These are phyloP conservation scores for Takifugu rubripes DNA, from an alignment of 2,797 vertebrate species.

Conservation along the genomic window DNA sequence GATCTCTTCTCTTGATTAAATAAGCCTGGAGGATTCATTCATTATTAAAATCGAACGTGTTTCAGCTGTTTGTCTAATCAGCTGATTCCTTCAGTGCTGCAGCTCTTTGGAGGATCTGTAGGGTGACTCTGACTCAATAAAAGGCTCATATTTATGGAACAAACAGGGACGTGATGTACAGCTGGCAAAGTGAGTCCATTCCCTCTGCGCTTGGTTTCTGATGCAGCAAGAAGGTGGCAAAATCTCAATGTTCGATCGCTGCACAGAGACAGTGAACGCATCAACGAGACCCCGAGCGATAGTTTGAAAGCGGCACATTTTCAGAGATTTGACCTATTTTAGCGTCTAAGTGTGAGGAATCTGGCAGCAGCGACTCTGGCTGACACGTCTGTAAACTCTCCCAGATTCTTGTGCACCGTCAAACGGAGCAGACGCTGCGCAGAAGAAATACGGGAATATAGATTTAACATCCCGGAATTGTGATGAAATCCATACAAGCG, in stretches of 20 bases:
- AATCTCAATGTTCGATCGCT: constrained; percentile 5
- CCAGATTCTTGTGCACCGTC: not conserved
- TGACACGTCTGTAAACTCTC: constrained; percentile 13
- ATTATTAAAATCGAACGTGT: not conserved
- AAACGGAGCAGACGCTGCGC: not conserved
- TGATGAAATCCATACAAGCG: constrained; percentile 1
- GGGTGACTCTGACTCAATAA: not conserved
- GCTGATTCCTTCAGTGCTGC: not conserved
- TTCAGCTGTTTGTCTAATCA: not conserved
- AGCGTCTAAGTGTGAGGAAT: constrained; percentile 4
- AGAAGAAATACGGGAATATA: too few species aligned
- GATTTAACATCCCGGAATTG: not conserved
- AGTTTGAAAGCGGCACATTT: constrained; percentile 10
- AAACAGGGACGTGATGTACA: not conserved
- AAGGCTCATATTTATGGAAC: not conserved
- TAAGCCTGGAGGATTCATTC: not conserved
- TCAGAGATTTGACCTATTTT: constrained; percentile 28
- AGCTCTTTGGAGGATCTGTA: not conserved
- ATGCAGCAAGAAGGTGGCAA: constrained; percentile 15
- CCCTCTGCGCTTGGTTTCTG: constrained; percentile 6
- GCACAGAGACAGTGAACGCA: constrained; percentile 15
- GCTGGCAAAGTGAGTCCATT: not conserved
- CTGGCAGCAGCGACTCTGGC: constrained; percentile 4
- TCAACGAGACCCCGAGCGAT: constrained; percentile 1
- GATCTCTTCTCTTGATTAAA: not conserved